phyloP scores from a whole-genome alignment of 2,888 invertebrate species.

The Endotricha flammealis region DNA sequence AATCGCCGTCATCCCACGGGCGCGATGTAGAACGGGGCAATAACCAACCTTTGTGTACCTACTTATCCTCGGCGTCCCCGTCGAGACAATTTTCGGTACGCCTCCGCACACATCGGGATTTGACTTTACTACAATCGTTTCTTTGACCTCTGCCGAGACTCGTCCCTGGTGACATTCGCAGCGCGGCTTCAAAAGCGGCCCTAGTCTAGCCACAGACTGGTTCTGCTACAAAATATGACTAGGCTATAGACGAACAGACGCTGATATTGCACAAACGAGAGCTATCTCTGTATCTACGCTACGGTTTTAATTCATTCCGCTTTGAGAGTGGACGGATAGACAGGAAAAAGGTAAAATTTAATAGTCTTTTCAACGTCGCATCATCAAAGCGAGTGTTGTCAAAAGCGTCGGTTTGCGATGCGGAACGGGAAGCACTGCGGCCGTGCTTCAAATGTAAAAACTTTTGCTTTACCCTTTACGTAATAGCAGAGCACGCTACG shows the following conservation, averaged over 20 bases:
- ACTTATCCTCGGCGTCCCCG: constrained; percentile 52
- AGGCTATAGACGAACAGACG: constrained; percentile 13
- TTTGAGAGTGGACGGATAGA: constrained; percentile 44
- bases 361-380: constrained; percentile 55
- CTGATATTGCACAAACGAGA: constrained; percentile 31
- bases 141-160: constrained; percentile 54
- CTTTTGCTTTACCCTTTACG: constrained; percentile 69
- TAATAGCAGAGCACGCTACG: constrained; percentile 50
- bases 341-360: constrained; percentile 60
- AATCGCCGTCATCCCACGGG: constrained; percentile 26
- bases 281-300: constrained; percentile 39
- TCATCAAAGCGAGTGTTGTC: constrained; percentile 70
- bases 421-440: constrained; percentile 57
- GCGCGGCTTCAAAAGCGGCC: constrained; percentile 28
- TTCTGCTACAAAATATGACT: constrained; percentile 21
- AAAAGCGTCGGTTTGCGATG: constrained; percentile 63
- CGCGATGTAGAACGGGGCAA: constrained; percentile 25
- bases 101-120: constrained; percentile 49
- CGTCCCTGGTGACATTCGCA: constrained; percentile 54
- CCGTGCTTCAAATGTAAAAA: constrained; percentile 70
- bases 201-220: constrained; percentile 33
- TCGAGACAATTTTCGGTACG: constrained; percentile 58
- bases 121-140: constrained; percentile 50
- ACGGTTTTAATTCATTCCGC: constrained; percentile 54
- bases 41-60: constrained; percentile 47